Conservation (phyloP, 2,797 vertebrate species). For the Melanotaenia trifasciata region DNA sequence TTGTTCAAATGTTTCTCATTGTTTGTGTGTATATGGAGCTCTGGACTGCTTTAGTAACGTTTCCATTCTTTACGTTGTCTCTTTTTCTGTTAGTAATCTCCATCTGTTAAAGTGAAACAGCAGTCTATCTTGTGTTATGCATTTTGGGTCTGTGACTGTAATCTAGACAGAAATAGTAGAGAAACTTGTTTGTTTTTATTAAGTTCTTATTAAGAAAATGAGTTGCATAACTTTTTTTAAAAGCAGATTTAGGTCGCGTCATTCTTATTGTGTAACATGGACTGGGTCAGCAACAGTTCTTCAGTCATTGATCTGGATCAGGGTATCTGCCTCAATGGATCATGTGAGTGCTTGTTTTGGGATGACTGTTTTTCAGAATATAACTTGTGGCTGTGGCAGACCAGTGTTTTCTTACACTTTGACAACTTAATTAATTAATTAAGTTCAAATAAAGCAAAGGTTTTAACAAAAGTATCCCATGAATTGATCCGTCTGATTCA, state of each 20-base stretch:
- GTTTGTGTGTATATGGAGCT: neutral
- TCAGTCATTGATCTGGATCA: neutral
- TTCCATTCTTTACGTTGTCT: neutral
- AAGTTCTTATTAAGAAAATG: neutral
- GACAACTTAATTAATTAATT: neutral
- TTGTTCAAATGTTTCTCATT: neutral
- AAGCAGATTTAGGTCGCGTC: neutral
- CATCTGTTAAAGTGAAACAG: neutral
- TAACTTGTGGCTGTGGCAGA: neutral
- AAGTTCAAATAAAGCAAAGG: slow-evolving; percentile 12
- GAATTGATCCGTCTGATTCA: slow-evolving; percentile 34
- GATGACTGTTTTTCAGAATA: no score
- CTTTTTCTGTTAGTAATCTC: neutral
- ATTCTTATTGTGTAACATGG: neutral
- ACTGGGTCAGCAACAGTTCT: neutral
- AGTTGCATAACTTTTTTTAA: neutral
- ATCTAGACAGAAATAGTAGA: no score
- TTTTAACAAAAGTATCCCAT: slow-evolving; percentile 19
- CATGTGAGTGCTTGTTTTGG: no score
- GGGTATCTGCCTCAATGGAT: neutral
- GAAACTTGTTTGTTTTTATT: neutral
- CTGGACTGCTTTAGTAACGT: neutral
- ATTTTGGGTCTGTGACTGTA: neutral
- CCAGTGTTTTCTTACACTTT: neutral
- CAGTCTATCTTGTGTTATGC: neutral